Evolutionary conservation across 2,113 vertebrate species (phyloP).

Genomic region (Laticauda laticaudata): DNA sequence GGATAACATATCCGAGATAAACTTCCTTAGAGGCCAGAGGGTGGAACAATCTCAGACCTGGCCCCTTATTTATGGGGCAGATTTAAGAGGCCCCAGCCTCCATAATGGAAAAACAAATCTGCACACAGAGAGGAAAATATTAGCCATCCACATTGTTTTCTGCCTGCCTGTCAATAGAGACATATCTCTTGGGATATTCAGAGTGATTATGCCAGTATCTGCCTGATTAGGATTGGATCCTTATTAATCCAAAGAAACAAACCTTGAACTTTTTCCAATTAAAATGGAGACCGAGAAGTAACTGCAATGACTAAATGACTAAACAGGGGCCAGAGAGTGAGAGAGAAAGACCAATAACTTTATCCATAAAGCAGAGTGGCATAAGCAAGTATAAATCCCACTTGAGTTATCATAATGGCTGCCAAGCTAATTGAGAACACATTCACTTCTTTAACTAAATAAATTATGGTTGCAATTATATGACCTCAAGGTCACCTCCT

Average conservation of each 20-base stretch:
- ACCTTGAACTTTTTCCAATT: conserved; percentile 48
- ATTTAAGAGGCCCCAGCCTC: conserved; percentile 43
- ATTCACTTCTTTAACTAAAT: conserved; percentile 71
- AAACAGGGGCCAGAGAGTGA: conserved; percentile 45
- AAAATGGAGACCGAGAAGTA: neutral
- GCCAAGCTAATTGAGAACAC: conserved; percentile 71
- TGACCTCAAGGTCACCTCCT: conserved; percentile 71
- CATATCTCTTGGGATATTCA: conserved; percentile 7
- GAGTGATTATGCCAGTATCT: conserved; percentile 49
- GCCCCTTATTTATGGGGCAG: conserved; percentile 43
- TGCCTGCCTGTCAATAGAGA: conserved; percentile 11
- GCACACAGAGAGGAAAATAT: conserved; percentile 24
- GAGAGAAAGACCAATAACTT: conserved; percentile 54
- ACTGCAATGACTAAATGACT: conserved; percentile 35
- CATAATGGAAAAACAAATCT: neutral
- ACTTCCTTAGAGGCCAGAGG: conserved; percentile 2
- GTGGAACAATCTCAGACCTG: conserved; percentile 47
- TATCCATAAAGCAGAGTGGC: conserved; percentile 56
- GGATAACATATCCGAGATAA: conserved; percentile 38
- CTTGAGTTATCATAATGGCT: conserved; percentile 65
- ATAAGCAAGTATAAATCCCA: conserved; percentile 70
- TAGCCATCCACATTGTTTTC: conserved; percentile 37
- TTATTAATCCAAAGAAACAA: conserved; percentile 60
- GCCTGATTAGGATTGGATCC: conserved; percentile 21
- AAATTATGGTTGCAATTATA: conserved; percentile 71